Base-by-base conservation (phyloP, 1,140 invertebrate species). In the Gonatopus flavifemur region DNA sequence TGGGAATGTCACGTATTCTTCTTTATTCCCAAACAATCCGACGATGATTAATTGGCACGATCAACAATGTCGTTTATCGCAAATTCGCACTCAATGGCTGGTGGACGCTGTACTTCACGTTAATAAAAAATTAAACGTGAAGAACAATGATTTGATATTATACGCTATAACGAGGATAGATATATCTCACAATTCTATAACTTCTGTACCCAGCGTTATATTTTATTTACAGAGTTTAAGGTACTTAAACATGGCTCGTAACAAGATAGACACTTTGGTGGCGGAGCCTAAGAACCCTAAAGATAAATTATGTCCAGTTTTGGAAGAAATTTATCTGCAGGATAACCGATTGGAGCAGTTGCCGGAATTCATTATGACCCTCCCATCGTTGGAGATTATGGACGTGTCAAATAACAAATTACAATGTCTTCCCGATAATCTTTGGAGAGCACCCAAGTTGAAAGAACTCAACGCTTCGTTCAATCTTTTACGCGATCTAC, bases 1-100 rank as follows among this genome's bases (percentile, higher is more conserved):
- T 37, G 81, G 85, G 1, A 83, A 85, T 52, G 81, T 91, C 24
- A 89, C 88, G 1, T 90, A 90, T 69, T 87, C 86, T 54, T 84
- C 88, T 5, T 82, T 94, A 48, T 92, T 92, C 67, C 94, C 95
- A 5, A 88, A 88, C 40, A 86, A 83, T 30, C 84, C 95, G 1
- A 93, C 95, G 0, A 94, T 95, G 84, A 85, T 98, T 3, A 93
- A 96, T 74, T 98, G 96, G 96, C 90, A 98, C 57, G 86, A 89
- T 59, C 86, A 93, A 57, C 83, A 86, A 40, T 86, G 86, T 69
- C 82, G 85, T 54, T 69, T 90, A 24, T 77, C 81, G 59, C 77
- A 86, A 69, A 84, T 91, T 18, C 80, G 83, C 24, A 66, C 89
- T 22, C 86, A 91, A 40, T 98, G 94, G 93, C 69, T 98, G 7